phyloP scores from a whole-genome alignment of 2,113 vertebrate genomes.

The Oplegnathus fasciatus region DNA sequence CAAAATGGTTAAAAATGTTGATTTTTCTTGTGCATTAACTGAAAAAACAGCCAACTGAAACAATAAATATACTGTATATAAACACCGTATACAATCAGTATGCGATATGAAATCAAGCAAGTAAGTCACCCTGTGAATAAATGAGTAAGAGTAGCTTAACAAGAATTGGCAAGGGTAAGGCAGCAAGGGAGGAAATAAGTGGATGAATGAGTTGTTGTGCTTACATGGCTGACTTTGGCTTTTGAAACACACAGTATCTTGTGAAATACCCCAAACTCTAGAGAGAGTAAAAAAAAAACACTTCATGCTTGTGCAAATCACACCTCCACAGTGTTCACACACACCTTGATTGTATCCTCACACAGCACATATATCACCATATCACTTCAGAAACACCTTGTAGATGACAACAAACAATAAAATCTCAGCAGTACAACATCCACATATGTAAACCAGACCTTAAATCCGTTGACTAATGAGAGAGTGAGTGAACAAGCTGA shows the following conservation, averaged over 20 bases:
- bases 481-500: slow-evolving; percentile 9
- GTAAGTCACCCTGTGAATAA: too few species aligned
- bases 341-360: neutral
- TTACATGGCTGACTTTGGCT: too few species aligned
- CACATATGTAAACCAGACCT: neutral
- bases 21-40: neutral
- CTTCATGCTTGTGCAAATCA: neutral
- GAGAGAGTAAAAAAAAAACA: neutral
- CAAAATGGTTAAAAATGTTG: neutral
- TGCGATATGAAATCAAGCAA: neutral
- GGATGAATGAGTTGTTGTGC: neutral
- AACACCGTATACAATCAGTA: neutral
- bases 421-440: neutral
- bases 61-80: neutral
- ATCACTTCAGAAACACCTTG: neutral
- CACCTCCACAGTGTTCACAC: neutral
- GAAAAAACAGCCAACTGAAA: neutral
- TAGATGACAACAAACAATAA: neutral
- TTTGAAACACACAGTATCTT: neutral
- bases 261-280: neutral
- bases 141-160: too few species aligned
- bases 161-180: too few species aligned
- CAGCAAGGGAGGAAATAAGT: too few species aligned
- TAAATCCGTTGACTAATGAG: neutral
- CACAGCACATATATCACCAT: too few species aligned